Percentiles rank a stretch among this genome's conserved stretches.
Conservation (phyloP, 2,797 vertebrate species). For the Myotis daubentonii region DNA sequence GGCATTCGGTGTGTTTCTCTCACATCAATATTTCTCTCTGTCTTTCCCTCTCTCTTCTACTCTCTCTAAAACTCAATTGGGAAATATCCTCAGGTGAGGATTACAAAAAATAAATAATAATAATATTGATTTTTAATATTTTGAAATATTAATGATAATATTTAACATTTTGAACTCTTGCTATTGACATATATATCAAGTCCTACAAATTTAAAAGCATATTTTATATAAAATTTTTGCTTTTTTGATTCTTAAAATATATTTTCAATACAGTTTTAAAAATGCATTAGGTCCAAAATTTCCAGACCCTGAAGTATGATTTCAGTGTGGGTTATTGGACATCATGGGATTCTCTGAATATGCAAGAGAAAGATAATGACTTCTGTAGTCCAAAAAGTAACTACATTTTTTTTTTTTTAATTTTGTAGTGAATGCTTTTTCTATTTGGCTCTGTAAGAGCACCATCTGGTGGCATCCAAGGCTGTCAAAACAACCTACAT, state of each 20-base stretch:
- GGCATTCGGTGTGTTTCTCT: no score
- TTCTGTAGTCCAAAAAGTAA: not conserved
- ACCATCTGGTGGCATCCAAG: conserved; percentile 80
- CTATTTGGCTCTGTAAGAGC: conserved; percentile 72
- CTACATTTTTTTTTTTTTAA: not conserved
- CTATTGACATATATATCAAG: not conserved
- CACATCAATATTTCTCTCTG: no score
- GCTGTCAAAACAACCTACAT: not conserved
- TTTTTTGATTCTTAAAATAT: not conserved
- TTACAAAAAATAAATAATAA: not conserved
- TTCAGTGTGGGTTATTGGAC: not conserved
- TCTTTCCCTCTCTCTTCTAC: no score
- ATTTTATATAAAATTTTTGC: not conserved
- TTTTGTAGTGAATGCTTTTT: not conserved
- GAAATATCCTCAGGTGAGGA: no score
- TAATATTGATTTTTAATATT: not conserved
- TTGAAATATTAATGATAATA: not conserved
- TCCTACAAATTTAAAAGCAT: not conserved
- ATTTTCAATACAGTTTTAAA: not conserved
- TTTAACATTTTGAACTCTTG: not conserved
- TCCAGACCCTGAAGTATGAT: not conserved
- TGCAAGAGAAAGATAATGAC: not conserved
- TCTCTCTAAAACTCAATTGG: no score
- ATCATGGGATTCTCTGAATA: not conserved
- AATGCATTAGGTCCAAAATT: not conserved